These are phyloP conservation scores for Pterocles gutturalis DNA, from an alignment of 2,113 vertebrate genomes.

Conservation along the genomic window DNA sequence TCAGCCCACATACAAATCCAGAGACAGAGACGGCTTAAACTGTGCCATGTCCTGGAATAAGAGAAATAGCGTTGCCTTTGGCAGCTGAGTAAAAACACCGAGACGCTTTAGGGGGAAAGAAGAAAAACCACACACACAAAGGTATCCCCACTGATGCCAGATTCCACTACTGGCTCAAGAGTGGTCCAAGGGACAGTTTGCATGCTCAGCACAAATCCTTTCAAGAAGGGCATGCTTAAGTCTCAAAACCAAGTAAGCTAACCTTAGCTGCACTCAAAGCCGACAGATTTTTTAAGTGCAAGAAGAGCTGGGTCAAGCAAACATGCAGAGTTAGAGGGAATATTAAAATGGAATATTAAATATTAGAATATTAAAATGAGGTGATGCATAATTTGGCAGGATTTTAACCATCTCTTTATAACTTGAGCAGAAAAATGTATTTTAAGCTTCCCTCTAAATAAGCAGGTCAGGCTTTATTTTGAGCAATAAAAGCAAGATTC, in stretches of 20 bases:
- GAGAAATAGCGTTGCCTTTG: not conserved
- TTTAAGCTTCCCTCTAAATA: not conserved
- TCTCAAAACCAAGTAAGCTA: not conserved
- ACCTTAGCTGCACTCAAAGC: not conserved
- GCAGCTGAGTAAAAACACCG: not conserved
- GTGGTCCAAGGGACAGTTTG: not conserved
- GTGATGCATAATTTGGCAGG: not conserved
- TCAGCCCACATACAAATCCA: not conserved
- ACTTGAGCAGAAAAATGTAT: not conserved
- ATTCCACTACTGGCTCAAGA: not conserved
- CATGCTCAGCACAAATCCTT: slow-evolving; percentile 8
- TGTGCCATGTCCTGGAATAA: not conserved
- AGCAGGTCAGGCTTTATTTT: not conserved
- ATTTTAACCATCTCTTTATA: not conserved
- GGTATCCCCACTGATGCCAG: not conserved
- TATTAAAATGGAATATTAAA: not conserved
- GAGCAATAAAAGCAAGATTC: not conserved
- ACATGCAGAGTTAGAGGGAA: not conserved
- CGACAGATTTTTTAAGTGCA: not conserved
- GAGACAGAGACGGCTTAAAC: not conserved
- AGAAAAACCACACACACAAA: not conserved
- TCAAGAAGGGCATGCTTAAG: not conserved
- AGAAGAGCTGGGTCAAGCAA: not conserved
- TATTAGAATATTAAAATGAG: not conserved
- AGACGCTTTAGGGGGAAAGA: accelerated